These are phyloP conservation scores for Aratinga solstitialis DNA, from an alignment of 2,797 vertebrate species.

Conservation along the genomic window DNA sequence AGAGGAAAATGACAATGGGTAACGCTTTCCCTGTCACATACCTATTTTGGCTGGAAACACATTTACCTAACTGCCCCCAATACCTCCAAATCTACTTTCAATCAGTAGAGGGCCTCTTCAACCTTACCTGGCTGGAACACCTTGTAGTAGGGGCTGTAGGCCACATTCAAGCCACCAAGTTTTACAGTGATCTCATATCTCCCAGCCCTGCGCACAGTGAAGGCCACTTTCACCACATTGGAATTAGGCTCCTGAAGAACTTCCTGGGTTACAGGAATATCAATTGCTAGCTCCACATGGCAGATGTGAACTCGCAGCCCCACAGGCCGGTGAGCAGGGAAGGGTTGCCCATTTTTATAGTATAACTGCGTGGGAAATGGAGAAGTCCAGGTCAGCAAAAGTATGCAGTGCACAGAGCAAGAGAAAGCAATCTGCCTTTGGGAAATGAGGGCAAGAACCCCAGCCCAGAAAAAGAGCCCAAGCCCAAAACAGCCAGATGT, in stretches of 20 bases:
- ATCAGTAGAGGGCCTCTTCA: background rate
- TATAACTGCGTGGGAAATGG: constrained; percentile 83
- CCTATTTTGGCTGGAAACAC: constrained; percentile 16
- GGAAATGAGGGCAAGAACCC: background rate
- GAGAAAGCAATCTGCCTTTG: background rate
- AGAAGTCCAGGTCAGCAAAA: constrained; percentile 32
- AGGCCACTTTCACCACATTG: constrained; percentile 94
- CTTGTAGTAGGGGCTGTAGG: constrained; percentile 97
- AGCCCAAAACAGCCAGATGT: background rate
- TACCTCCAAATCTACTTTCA: background rate
- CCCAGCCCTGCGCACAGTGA: constrained; percentile 96
- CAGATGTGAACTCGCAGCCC: constrained; percentile 94
- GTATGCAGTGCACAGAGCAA: background rate
- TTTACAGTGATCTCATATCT: constrained; percentile 95
- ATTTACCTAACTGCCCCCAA: background rate
- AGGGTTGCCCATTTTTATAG: constrained; percentile 97
- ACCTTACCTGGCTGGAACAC: constrained; percentile 93
- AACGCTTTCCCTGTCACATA: background rate
- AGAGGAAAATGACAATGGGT: background rate
- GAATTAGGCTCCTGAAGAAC: constrained; percentile 93
- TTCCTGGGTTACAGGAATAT: constrained; percentile 96
- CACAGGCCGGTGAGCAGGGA: constrained; percentile 90
- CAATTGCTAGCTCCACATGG: constrained; percentile 93
- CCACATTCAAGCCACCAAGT: constrained; percentile 93
- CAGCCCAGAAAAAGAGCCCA: background rate